These are phyloP conservation scores for Heliconius himera DNA, from an alignment of 1,140 invertebrate genomes.

Conservation along the genomic window DNA sequence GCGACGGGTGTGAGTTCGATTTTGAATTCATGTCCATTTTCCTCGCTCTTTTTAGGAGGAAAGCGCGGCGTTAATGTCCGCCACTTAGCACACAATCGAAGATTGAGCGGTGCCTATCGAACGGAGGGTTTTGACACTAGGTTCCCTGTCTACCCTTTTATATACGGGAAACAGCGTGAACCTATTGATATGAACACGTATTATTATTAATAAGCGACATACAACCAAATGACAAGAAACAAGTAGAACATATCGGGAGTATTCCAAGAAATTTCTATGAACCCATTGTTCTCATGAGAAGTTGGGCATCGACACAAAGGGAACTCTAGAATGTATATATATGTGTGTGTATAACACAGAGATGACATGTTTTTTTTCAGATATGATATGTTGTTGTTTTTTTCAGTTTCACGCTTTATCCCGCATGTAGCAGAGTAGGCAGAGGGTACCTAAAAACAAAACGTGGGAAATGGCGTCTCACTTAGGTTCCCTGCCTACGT, in stretches of 20 bases:
- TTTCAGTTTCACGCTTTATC: too few relatives aligned
- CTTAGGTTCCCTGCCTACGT: too few relatives aligned
- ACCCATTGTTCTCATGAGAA: slow-evolving; percentile 20
- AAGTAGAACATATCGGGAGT: background rate
- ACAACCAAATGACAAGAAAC: background rate
- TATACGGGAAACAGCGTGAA: background rate
- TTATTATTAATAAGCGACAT: background rate
- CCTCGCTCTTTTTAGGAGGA: too few relatives aligned
- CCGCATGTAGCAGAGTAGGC: too few relatives aligned
- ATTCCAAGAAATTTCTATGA: background rate
- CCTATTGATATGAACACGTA: background rate
- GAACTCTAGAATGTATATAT: background rate
- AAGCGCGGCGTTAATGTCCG: too few relatives aligned
- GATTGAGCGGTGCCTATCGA: too few relatives aligned
- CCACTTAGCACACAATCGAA: too few relatives aligned
- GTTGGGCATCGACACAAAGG: slow-evolving; percentile 12
- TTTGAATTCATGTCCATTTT: background rate
- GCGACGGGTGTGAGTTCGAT: background rate
- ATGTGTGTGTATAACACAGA: background rate
- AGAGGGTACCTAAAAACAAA: too few relatives aligned
- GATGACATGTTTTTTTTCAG: background rate
- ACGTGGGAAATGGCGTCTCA: too few relatives aligned
- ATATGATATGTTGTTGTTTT: background rate
- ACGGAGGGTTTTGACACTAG: too few relatives aligned
- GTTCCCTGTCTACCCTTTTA: too few relatives aligned